Evolutionary conservation across 2,797 vertebrate genomes (phyloP).

Genomic region (Gallinago stenura): DNA sequence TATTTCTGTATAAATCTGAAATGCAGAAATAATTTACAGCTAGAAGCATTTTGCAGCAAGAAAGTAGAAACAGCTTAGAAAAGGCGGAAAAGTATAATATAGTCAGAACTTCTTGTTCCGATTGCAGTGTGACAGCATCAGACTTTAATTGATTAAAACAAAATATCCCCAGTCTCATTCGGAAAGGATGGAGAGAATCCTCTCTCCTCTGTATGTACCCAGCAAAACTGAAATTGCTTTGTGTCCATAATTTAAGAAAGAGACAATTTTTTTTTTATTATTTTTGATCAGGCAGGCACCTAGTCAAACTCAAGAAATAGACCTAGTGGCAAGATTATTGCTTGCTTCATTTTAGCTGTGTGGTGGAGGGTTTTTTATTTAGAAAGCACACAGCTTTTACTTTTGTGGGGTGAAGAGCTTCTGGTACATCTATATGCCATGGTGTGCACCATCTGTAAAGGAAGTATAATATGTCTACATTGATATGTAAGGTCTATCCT

Average conservation of each 20-base stretch:
- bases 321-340: neutral
- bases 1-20: slow-evolving; percentile 66
- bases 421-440: neutral
- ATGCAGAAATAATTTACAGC: slow-evolving; percentile 53
- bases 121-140: slow-evolving; percentile 12
- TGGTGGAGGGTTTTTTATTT: neutral
- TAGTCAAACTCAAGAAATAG: neutral
- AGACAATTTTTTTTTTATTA: neutral
- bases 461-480: neutral
- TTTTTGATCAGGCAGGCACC: neutral
- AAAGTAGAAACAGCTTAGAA: slow-evolving; percentile 22
- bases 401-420: neutral
- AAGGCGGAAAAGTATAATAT: slow-evolving; percentile 4
- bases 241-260: neutral
- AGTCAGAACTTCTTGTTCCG: slow-evolving; percentile 25
- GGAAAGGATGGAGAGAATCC: neutral
- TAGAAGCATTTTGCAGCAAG: slow-evolving; percentile 47
- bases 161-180: slow-evolving; percentile 41
- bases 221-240: neutral
- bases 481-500: slow-evolving; percentile 45
- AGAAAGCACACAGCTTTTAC: neutral
- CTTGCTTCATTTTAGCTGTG: slow-evolving; percentile 5
- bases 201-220: neutral
- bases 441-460: slow-evolving; percentile 32
- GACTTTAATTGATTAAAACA: slow-evolving; percentile 59